Base-by-base conservation (phyloP, 2,113 vertebrate genomes). In the Propithecus coquereli region DNA sequence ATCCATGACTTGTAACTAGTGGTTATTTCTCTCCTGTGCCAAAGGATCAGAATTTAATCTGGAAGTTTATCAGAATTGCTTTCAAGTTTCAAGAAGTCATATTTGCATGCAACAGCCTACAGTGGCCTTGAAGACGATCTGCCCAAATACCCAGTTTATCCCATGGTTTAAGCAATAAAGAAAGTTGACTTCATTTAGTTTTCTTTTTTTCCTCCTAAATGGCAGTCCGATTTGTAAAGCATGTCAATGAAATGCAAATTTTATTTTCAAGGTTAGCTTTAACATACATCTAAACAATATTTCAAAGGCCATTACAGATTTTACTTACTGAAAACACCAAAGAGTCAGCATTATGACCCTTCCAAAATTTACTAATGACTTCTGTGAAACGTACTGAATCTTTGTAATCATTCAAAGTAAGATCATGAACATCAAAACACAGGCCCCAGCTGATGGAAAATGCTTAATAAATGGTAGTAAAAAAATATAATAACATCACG, bases 181-280 rank as follows among this genome's bases (percentile, higher is more conserved):
- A 80, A 95, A 89, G 23, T 18, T 54, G 73, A 74, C 70, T 94
- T 85, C 2, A 7, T 90, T 87, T 47, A 11, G 37, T 86, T 95
- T 61, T 66, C 32, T 61, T 70, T 59, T 23, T 14, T 37, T 43
- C 66, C 50, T 81, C 52, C 50, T 82, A 27, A 92, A 66, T 27
- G 47, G 59, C 97, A 66, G 30, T 59, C 47, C 34, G 32, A 81
- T 88, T 90, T 84, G 52, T 57, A 95, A 96, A 74, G 73, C 63
- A 82, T 4, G 9, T 65, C 50, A 61, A 16, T 65, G 70, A 34
- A 81, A 89, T 11, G 70, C 74, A 94, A 90, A 94, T 54, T 83
- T 96, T 76, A 77, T 87, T 86, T 84, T 81, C 65, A 84, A 96
- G 79, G 70, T 70, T 66, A 61, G 70, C 65, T 97, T 84, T n/a